phyloP scores from a whole-genome alignment of 2,888 invertebrate species.

The Cryptus viduatorius region DNA sequence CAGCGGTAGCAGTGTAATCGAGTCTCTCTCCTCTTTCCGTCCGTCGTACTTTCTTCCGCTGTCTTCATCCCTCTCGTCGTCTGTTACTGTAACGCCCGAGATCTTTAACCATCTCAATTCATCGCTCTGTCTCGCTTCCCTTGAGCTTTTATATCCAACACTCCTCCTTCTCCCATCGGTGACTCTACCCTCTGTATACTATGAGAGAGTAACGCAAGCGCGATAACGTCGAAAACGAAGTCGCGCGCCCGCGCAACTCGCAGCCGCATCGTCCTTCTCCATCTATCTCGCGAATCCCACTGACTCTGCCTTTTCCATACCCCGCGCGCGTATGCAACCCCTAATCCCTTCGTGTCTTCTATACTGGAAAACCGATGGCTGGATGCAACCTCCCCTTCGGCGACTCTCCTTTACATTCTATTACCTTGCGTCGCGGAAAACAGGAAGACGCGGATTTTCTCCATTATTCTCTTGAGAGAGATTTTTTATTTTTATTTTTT shows the following conservation, averaged over 20 bases:
- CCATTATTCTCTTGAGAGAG: conserved; percentile 15
- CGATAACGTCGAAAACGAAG: conserved; percentile 9
- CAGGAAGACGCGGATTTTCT: conserved; percentile 48
- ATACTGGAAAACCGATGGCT: conserved; percentile 28
- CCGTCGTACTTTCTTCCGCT: conserved; percentile 28
- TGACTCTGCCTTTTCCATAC: conserved; percentile 62
- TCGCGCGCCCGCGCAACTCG: conserved; percentile 46
- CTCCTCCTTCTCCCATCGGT: conserved; percentile 17
- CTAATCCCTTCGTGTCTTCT: conserved; percentile 72
- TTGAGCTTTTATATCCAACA: conserved; percentile 32
- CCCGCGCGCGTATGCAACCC: conserved; percentile 74
- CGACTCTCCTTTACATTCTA: conserved; percentile 46
- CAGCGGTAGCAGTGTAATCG: conserved; percentile 66
- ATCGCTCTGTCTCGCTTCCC: conserved; percentile 28
- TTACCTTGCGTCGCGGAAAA: conserved; percentile 39
- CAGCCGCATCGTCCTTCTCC: conserved; percentile 31
- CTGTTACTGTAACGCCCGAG: background rate
- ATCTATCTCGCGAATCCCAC: conserved; percentile 73
- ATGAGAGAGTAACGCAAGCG: conserved; percentile 21
- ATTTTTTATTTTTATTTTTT: background rate
- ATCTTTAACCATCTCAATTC: conserved; percentile 48
- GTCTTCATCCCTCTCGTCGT: conserved; percentile 35
- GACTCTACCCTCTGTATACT: background rate
- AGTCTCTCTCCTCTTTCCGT: conserved; percentile 39
- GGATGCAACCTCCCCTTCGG: conserved; percentile 2